A percentile compares a stretch with the other conserved stretches of the same genome.
Evolutionary conservation across 1,140 invertebrate genomes (phyloP).

Genomic region (Yoshiicerus persimilis): DNA sequence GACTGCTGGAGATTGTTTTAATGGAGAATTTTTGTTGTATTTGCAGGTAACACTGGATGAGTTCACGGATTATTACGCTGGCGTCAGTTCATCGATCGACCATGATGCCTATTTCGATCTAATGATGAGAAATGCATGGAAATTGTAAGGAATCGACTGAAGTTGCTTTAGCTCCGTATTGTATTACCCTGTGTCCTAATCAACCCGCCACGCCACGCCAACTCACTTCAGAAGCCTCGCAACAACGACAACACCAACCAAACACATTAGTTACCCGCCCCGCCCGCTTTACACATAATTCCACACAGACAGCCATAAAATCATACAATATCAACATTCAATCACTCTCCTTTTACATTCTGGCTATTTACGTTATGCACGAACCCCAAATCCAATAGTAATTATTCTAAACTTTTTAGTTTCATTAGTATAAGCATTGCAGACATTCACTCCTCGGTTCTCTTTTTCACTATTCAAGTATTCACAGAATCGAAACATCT

Average conservation of each 20-base stretch:
- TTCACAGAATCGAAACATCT: too few relatives aligned
- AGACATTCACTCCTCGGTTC: too few relatives aligned
- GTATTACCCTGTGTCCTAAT: neutral
- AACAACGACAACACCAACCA: too few relatives aligned
- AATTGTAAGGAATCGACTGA: neutral
- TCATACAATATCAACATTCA: neutral
- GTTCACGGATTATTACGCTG: constrained; percentile 91
- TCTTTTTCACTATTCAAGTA: too few relatives aligned
- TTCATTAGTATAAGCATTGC: neutral
- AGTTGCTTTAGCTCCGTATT: neutral
- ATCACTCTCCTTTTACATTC: neutral
- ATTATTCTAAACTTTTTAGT: neutral
- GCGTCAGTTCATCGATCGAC: constrained; percentile 90
- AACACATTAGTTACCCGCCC: neutral
- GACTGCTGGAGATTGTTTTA: neutral
- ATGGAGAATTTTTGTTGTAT: constrained; percentile 42
- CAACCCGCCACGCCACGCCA: neutral
- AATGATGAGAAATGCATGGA: constrained; percentile 90
- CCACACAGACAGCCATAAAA: neutral
- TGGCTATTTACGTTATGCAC: neutral
- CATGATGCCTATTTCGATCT: constrained; percentile 92
- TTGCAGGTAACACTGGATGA: constrained; percentile 86
- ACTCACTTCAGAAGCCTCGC: neutral
- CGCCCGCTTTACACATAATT: neutral
- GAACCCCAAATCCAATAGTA: neutral